These are phyloP conservation scores for Clarias batrachus DNA, from an alignment of 2,113 vertebrate species.

Conservation along the genomic window DNA sequence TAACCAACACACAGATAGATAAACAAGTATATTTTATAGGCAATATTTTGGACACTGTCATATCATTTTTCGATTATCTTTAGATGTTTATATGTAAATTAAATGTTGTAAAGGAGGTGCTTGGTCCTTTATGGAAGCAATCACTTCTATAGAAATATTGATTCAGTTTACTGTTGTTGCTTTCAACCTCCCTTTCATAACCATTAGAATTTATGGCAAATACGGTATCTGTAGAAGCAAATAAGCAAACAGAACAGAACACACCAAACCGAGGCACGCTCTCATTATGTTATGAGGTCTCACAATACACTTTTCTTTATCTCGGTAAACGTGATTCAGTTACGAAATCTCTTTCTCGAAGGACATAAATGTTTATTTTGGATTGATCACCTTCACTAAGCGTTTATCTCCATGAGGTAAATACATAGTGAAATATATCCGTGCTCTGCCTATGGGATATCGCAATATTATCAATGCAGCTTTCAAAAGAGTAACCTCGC, in stretches of 20 bases:
- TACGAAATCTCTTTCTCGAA: background rate
- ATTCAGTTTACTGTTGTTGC: background rate
- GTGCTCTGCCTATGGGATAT: slow-evolving; percentile 2
- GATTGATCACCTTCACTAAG: slow-evolving; percentile 12
- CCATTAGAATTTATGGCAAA: background rate
- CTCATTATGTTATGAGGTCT: background rate
- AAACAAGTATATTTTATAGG: background rate
- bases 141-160: background rate
- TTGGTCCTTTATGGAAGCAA: background rate
- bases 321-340: background rate
- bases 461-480: slow-evolving; percentile 3
- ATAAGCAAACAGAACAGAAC: background rate
- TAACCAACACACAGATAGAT: too few relatives aligned
- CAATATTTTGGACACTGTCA: background rate
- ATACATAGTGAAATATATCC: background rate
- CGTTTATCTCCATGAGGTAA: slow-evolving; percentile 19
- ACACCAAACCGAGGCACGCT: background rate
- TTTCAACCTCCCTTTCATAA: too few relatives aligned
- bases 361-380: background rate
- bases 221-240: background rate
- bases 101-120: background rate
- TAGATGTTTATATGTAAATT: background rate
- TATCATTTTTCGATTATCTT: background rate
- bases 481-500: background rate
- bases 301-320: background rate